A percentile compares a stretch with the other conserved stretches of the same genome.
Evolutionary conservation across 2,888 invertebrate genomes (phyloP).

Genomic region (Macrosiphum euphorbiae): DNA sequence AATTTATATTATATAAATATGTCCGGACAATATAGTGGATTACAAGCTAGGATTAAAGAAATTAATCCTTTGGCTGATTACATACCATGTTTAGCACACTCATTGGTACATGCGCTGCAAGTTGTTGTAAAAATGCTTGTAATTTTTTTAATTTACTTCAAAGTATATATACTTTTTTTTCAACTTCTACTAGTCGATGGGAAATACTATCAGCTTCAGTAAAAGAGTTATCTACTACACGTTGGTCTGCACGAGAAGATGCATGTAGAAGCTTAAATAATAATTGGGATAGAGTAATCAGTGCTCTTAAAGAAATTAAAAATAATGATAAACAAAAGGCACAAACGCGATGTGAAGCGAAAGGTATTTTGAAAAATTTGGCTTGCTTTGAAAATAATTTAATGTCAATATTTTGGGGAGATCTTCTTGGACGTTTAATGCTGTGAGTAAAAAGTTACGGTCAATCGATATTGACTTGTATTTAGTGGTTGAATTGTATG

Average conservation of each 20-base stretch:
- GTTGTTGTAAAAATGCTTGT: conserved; percentile 28
- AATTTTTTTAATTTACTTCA: conserved; percentile 13
- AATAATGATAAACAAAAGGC: not conserved
- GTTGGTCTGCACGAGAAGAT: conserved; percentile 30
- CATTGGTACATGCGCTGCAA: no score
- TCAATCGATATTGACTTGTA: not conserved
- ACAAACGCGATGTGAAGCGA: conserved; percentile 21
- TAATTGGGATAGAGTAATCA: conserved; percentile 9
- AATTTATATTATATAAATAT: conserved; percentile 64
- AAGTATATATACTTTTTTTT: conserved; percentile 7
- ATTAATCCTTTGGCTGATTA: conserved; percentile 65
- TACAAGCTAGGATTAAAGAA: conserved; percentile 65
- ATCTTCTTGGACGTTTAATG: conserved; percentile 5
- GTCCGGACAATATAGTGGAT: conserved; percentile 65
- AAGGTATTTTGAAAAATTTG: conserved; percentile 6
- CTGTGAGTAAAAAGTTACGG: conserved; percentile 12
- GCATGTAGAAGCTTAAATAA: conserved; percentile 28
- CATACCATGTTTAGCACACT: conserved; percentile 37
- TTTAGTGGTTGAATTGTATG: not conserved
- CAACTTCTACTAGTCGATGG: conserved; percentile 19
- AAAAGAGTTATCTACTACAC: conserved; percentile 21
- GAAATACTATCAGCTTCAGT: not conserved
- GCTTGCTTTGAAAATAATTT: not conserved
- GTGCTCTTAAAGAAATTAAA: conserved; percentile 12
- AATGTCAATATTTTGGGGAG: conserved; percentile 28